Percentiles rank a stretch among this genome's conserved stretches.
Conservation (phyloP, 1,140 invertebrate genomes). For the Calephelis nemesis region DNA sequence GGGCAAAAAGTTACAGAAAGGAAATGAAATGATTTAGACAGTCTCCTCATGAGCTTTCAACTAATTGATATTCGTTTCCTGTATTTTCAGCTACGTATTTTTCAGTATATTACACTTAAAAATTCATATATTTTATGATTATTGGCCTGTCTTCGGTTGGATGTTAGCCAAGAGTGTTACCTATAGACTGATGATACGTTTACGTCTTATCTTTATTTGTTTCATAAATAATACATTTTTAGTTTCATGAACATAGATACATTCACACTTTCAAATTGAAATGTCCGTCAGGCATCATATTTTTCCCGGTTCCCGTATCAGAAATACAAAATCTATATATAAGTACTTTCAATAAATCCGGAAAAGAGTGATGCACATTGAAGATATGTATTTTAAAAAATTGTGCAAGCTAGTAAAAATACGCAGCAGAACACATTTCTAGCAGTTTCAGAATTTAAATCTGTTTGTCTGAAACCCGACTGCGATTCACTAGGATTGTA, state of each 20-base stretch:
- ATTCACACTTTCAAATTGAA: neutral
- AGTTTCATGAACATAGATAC: constrained; percentile 3
- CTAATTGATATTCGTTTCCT: neutral
- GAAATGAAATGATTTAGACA: no score
- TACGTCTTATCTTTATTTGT: constrained; percentile 16
- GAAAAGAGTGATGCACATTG: no score
- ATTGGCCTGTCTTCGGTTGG: constrained; percentile 10
- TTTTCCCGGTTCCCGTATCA: neutral
- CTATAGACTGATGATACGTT: constrained; percentile 12
- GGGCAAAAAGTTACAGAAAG: no score
- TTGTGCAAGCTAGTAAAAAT: no score
- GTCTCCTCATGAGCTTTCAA: no score
- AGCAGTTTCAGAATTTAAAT: no score
- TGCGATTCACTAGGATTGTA: no score
- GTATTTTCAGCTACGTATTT: neutral
- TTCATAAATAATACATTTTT: constrained; percentile 10
- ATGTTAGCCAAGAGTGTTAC: neutral
- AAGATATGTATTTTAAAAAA: no score
- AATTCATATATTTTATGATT: constrained; percentile 9
- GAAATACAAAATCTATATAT: no score
- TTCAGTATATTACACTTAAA: neutral
- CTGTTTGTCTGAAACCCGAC: no score
- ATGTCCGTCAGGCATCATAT: neutral
- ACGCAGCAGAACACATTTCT: no score
- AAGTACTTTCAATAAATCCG: no score